These are phyloP conservation scores for Prionailurus bengalensis DNA, from an alignment of 2,113 vertebrate genomes.

Conservation along the genomic window DNA sequence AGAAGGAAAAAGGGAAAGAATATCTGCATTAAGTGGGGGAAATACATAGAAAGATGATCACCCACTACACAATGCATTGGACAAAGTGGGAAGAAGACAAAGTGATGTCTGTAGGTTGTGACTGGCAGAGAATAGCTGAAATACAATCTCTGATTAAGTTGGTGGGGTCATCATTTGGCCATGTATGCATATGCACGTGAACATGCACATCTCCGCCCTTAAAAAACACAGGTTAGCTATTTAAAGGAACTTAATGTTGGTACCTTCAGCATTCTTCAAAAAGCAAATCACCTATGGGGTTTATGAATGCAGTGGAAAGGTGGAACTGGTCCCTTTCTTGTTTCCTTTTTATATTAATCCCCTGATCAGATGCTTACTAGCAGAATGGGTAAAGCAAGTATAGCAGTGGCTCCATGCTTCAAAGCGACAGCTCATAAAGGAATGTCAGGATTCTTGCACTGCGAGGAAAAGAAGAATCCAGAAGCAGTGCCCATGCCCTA, in stretches of 20 bases:
- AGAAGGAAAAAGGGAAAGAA: not conserved
- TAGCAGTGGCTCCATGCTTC: not conserved
- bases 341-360: conserved; percentile 37
- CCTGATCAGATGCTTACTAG: not conserved
- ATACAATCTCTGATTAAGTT: not conserved
- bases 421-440: not conserved
- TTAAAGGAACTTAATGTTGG: not conserved
- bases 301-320: not conserved
- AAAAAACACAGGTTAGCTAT: not conserved
- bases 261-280: not conserved
- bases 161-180: too few relatives aligned
- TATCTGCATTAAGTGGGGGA: not conserved
- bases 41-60: not conserved
- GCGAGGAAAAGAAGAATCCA: not conserved
- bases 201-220: not conserved
- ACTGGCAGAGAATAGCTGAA: not conserved
- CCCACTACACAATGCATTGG: not conserved
- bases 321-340: not conserved
- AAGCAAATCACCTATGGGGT: not conserved
- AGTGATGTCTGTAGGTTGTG: not conserved
- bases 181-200: too few relatives aligned
- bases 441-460: not conserved
- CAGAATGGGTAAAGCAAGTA: not conserved
- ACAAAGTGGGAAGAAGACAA: not conserved
- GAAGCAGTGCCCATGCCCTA: not conserved